Conservation (phyloP, 2,797 vertebrate genomes). For the Anableps anableps region DNA sequence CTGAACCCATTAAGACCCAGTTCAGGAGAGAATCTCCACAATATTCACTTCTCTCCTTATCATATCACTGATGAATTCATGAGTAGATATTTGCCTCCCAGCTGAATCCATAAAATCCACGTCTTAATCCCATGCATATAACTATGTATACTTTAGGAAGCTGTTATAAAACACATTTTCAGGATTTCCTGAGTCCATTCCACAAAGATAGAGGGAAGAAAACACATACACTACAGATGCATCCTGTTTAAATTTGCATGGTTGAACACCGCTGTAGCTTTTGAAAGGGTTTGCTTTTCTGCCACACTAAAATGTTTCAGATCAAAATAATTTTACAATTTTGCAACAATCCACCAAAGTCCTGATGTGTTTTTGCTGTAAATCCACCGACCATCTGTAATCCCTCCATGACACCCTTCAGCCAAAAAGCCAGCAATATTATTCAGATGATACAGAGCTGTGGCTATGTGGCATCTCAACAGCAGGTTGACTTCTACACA, state of each 20-base stretch:
- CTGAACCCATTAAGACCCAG: not conserved
- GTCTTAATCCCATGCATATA: not conserved
- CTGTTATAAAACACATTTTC: not conserved
- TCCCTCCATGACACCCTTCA: no score
- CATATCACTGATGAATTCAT: not conserved
- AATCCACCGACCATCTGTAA: no score
- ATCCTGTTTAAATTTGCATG: conserved; percentile 8
- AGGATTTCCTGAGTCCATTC: conserved; percentile 11
- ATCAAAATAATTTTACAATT: no score
- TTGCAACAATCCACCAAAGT: no score
- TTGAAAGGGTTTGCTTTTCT: not conserved
- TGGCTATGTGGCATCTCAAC: no score
- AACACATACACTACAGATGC: not conserved
- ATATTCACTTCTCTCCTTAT: not conserved
- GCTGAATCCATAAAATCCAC: not conserved
- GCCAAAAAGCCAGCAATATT: no score
- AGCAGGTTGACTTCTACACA: not conserved
- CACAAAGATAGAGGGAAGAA: not conserved
- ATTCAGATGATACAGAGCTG: no score
- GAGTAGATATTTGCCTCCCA: not conserved
- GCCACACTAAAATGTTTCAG: not conserved
- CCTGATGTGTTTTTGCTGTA: no score
- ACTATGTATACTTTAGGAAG: not conserved
- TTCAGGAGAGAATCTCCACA: not conserved
- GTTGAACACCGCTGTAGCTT: not conserved